Conservation (phyloP, 2,888 invertebrate genomes). For the Ectobius pallidus region DNA sequence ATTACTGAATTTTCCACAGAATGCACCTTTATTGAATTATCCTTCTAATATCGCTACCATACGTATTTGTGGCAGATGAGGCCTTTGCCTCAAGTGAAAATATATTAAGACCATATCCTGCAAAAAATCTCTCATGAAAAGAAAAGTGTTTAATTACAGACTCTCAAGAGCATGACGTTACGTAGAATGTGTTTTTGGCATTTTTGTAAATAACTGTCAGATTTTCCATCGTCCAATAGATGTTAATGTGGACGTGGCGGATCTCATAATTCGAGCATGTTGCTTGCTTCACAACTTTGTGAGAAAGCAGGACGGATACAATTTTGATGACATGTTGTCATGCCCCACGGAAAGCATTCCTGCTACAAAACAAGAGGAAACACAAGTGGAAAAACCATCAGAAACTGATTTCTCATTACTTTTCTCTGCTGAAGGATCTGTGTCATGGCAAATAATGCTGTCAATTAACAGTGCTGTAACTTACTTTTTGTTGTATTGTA, state of each 20-base stretch:
- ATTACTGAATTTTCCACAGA: too few species aligned
- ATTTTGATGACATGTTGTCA: conserved; percentile 18
- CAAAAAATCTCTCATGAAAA: conserved; percentile 45
- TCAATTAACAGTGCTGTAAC: too few species aligned
- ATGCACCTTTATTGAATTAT: neutral
- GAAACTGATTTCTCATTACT: neutral
- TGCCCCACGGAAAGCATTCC: conserved; percentile 7
- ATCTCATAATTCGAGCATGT: neutral
- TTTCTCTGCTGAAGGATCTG: neutral
- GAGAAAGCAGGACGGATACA: conserved; percentile 18
- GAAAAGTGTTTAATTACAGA: conserved; percentile 49
- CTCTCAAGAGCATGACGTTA: conserved; percentile 47
- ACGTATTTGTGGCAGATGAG: neutral
- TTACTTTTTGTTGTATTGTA: too few species aligned
- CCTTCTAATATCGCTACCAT: neutral
- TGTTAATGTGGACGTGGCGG: neutral
- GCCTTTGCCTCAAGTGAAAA: neutral
- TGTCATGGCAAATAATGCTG: conserved; percentile 19
- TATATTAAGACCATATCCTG: neutral
- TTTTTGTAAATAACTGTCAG: conserved; percentile 42
- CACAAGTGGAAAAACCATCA: neutral
- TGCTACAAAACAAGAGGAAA: conserved; percentile 13
- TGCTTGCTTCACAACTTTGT: conserved; percentile 27
- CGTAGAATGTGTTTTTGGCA: conserved; percentile 45
- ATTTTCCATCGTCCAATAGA: conserved; percentile 16